These are phyloP conservation scores for Bubo blakistoni DNA, from an alignment of 2,113 vertebrate species.

Conservation along the genomic window DNA sequence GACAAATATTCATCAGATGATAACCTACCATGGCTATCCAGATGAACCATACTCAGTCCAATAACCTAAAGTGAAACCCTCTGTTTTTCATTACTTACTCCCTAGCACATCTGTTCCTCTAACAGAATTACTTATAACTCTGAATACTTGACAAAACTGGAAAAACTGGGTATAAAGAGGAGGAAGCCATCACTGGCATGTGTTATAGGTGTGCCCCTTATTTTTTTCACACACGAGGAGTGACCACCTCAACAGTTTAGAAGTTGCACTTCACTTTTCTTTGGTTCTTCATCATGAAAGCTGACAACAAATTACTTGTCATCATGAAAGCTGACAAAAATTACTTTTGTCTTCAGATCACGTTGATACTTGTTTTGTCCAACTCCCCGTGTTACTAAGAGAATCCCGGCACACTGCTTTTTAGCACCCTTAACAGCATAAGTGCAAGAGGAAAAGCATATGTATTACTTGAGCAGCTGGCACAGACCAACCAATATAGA, in stretches of 20 bases:
- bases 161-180: background rate
- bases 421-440: background rate
- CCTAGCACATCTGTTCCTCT: background rate
- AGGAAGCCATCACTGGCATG: background rate
- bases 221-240: background rate
- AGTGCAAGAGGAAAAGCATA: background rate
- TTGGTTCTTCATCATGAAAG: background rate
- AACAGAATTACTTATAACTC: background rate
- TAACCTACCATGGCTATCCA: background rate
- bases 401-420: background rate
- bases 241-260: background rate
- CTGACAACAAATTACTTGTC: background rate
- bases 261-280: background rate
- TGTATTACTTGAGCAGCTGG: background rate
- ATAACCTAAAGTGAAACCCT: background rate
- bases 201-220: background rate
- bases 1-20: constrained; percentile 1
- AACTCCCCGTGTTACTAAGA: background rate
- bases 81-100: background rate
- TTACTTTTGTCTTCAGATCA: background rate
- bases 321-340: background rate
- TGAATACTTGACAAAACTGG: background rate
- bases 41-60: background rate
- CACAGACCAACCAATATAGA: background rate
- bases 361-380: background rate